Base-by-base conservation (phyloP, 2,888 invertebrate species). In the Lathronympha strigana region DNA sequence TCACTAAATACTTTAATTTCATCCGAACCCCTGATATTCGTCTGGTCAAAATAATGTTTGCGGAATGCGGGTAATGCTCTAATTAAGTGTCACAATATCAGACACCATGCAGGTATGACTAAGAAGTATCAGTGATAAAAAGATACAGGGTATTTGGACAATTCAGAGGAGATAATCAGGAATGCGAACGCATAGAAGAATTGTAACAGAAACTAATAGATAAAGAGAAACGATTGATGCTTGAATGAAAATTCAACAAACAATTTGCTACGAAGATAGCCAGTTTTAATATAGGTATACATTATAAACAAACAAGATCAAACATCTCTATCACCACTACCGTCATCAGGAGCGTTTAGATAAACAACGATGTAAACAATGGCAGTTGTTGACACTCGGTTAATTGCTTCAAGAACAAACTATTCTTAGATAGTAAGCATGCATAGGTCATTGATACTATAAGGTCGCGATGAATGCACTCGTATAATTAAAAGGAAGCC, bases 1-100 rank as follows among this genome's bases (percentile, higher is more conserved):
- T 73, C 78, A 75, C 77, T 82, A 82, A 77, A 82, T 74, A 71
- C 69, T 73, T 66, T 80, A 79, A 81, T 82, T 80, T 81, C 73
- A 81, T 79, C 80, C 82, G 80, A 76, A 77, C 78, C 82, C 79
- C 77, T 73, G 76, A 74, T 33, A 49, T 21, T 25, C 28, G 54
- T 55, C 47, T 47, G 47, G 38, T 55, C 36, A 19, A 49, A 55
- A 36, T 28, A 40, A 15, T 15, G 15, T 63, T 54, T 28, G 19
- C 38, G 54, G 38, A 45, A 38, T 28, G 36, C 33, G 45, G n/a
- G 21, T 40, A 61, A 40, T 13, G 25, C 60, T 61, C 40, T 43
- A 55, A 55, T 28, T 17, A 19, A 51, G 21, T 31, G 40, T n/a
- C 50, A 15, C 40, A 51, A 28, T 38, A 40, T 51, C 21, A 28